phyloP scores from a whole-genome alignment of 2,113 vertebrate species.

The Azemiops feae region DNA sequence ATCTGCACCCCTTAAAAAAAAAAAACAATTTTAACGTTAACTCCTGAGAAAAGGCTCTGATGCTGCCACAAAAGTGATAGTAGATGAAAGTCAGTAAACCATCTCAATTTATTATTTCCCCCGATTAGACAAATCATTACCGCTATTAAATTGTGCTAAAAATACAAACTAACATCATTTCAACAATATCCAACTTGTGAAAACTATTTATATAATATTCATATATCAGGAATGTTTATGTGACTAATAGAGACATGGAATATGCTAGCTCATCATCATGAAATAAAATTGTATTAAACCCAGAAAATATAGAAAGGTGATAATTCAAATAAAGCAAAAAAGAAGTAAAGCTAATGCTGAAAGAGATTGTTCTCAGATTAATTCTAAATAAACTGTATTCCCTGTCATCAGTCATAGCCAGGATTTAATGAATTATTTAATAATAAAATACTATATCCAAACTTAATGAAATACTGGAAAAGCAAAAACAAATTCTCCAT shows the following conservation, averaged over 20 bases:
- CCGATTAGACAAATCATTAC: neutral
- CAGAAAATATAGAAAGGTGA: neutral
- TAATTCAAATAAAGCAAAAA: neutral
- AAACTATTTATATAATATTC: neutral
- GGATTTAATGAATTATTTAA: neutral
- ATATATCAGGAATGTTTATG: conserved; percentile 4
- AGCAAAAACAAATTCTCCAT: neutral
- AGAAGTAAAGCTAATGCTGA: neutral
- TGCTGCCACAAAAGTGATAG: neutral
- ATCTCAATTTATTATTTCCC: neutral
- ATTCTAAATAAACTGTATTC: neutral
- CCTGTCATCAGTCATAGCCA: neutral
- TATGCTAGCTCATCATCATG: neutral
- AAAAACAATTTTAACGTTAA: neutral
- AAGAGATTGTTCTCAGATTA: neutral
- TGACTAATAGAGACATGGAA: neutral
- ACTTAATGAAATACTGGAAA: neutral
- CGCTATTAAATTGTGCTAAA: neutral
- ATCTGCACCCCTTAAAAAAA: neutral
- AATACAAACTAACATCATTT: neutral
- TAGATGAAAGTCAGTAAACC: neutral
- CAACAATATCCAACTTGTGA: neutral
- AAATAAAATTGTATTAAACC: neutral
- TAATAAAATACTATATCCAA: neutral
- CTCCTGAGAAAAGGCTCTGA: neutral